phyloP scores from a whole-genome alignment of 2,113 vertebrate species.

The Brachyhypopomus occidentalis region DNA sequence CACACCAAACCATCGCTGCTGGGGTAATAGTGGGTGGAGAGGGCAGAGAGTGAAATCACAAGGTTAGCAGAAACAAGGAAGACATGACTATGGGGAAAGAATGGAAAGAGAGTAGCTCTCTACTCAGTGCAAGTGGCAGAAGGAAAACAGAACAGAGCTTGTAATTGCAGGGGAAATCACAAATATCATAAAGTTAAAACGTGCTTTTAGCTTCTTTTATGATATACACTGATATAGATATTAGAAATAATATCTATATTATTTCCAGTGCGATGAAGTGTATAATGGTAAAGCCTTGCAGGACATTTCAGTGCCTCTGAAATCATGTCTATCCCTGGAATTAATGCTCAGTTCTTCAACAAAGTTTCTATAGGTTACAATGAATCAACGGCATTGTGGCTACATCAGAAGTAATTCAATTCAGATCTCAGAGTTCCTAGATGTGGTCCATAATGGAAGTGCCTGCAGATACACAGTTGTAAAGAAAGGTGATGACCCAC shows the following conservation, averaged over 20 bases:
- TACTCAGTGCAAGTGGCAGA: too few relatives aligned
- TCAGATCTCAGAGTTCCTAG: neutral
- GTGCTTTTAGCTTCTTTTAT: neutral
- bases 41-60: conserved; percentile 23
- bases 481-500: too few relatives aligned
- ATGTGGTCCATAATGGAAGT: neutral
- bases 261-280: neutral
- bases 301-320: neutral
- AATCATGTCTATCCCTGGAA: neutral
- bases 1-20: conserved; percentile 85
- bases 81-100: neutral
- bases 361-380: neutral
- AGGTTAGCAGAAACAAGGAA: neutral
- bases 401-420: conserved; percentile 6
- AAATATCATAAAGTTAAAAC: conserved; percentile 24
- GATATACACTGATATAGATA: neutral
- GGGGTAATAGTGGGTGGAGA: conserved; percentile 51
- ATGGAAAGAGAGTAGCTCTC: neutral
- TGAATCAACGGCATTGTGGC: neutral
- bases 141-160: neutral
- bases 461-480: neutral
- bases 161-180: neutral
- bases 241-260: conserved; percentile 20
- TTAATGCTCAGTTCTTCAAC: neutral
- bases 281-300: neutral